Conservation (phyloP, 2,113 vertebrate species). For the Anas platyrhynchos region DNA sequence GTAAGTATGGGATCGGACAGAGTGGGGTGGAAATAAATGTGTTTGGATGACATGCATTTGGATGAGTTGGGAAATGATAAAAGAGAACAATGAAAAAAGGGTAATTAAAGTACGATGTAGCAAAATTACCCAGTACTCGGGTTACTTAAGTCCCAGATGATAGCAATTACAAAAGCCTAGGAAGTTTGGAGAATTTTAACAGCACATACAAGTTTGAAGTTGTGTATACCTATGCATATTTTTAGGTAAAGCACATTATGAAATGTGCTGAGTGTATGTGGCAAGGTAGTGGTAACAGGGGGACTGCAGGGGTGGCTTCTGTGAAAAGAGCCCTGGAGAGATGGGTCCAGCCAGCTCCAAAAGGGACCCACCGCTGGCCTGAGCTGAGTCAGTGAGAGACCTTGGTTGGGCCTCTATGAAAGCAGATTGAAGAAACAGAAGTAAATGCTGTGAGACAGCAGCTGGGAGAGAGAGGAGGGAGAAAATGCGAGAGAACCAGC, state of each 20-base stretch:
- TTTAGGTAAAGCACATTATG: no score
- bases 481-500: neutral
- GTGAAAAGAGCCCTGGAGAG: neutral
- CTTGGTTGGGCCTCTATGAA: neutral
- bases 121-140: neutral
- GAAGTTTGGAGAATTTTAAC: neutral
- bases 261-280: neutral
- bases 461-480: neutral
- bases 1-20: neutral
- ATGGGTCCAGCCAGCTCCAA: neutral
- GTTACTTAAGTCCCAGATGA: neutral
- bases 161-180: neutral
- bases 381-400: neutral
- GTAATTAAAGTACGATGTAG: neutral
- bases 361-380: neutral
- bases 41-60: neutral
- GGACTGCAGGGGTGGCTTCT: neutral
- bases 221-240: neutral
- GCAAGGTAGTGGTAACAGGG: neutral
- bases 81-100: neutral
- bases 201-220: neutral
- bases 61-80: neutral
- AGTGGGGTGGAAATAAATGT: neutral
- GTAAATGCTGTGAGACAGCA: neutral
- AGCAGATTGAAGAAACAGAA: neutral